These are phyloP conservation scores for Rhizomys pruinosus DNA, from an alignment of 2,113 vertebrate genomes.

Conservation along the genomic window DNA sequence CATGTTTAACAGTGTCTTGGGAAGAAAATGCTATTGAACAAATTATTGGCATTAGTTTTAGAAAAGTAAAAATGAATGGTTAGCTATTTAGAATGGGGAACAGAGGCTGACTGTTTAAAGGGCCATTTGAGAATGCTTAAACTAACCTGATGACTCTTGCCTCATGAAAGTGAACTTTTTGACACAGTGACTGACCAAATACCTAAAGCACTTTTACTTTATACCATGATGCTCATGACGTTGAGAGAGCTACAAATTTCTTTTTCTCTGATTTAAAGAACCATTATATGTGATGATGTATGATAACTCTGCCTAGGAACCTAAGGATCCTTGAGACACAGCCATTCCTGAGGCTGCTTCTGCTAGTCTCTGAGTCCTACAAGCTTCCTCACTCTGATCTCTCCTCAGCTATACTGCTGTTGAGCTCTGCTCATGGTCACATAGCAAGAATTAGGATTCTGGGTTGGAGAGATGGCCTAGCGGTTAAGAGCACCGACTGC, in stretches of 20 bases:
- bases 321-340: background rate
- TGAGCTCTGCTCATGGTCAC: background rate
- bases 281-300: background rate
- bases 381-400: background rate
- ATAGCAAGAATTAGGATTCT: background rate
- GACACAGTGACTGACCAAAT: background rate
- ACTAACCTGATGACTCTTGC: rapidly evolving
- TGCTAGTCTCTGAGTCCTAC: background rate
- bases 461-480: too few species aligned
- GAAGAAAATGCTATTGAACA: background rate
- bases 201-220: background rate
- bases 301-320: background rate
- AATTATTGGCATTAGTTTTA: background rate
- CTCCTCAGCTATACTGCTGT: background rate
- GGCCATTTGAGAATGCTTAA: background rate
- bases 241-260: background rate
- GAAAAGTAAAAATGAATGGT: background rate
- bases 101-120: background rate
- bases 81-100: background rate
- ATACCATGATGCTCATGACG: background rate
- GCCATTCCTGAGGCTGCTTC: background rate
- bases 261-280: slow-evolving; percentile 44
- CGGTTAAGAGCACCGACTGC: too few species aligned
- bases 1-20: background rate
- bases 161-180: background rate